Evolutionary conservation across 2,888 invertebrate species (phyloP).

Genomic region (Therioaphis trifolii): DNA sequence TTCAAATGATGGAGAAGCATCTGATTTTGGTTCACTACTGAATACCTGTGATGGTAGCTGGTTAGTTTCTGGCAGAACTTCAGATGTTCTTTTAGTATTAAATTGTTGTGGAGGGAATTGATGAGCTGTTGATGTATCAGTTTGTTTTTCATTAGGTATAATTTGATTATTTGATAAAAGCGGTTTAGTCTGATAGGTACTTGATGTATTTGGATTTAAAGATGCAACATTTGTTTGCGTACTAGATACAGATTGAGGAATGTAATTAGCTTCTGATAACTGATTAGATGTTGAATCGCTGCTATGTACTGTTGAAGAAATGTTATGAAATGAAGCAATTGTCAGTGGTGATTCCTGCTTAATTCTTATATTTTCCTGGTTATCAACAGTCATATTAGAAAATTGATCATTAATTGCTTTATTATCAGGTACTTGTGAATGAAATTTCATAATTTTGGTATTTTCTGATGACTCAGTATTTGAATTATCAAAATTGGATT

Average conservation of each 20-base stretch:
- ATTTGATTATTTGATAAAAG: constrained; percentile 1
- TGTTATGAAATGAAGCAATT: constrained; percentile 8
- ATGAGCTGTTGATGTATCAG: not conserved
- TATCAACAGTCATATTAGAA: constrained; percentile 19
- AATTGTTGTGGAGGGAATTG: not conserved
- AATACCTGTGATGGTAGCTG: not conserved
- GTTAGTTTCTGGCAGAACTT: not conserved
- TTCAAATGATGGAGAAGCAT: not conserved
- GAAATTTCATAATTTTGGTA: not conserved
- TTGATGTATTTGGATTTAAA: not conserved
- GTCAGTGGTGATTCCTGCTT: not conserved
- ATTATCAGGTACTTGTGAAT: not conserved
- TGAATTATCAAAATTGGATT: not conserved
- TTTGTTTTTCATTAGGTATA: not conserved
- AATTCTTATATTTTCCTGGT: not conserved
- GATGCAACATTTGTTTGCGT: not conserved
- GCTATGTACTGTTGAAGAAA: not conserved
- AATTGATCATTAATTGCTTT: not conserved
- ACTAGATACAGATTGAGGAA: not conserved
- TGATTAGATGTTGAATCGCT: not conserved
- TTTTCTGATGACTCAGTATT: constrained; percentile 8
- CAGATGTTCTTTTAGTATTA: not conserved
- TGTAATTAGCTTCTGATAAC: not conserved
- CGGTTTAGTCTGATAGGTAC: not conserved
- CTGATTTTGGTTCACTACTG: not conserved